Conservation (phyloP, 2,113 vertebrate species). For the Piprites chloris region DNA sequence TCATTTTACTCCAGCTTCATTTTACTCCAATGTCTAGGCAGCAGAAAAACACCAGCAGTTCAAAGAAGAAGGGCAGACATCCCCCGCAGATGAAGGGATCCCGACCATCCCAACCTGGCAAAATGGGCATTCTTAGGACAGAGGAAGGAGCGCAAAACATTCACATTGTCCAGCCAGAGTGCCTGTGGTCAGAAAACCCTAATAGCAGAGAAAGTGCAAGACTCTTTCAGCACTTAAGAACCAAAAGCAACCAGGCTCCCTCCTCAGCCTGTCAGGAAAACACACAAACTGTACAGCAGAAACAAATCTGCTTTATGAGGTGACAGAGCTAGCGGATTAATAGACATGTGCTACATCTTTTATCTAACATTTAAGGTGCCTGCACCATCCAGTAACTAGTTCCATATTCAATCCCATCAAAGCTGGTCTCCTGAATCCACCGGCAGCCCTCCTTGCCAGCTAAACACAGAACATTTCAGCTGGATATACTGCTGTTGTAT, state of each 20-base stretch:
- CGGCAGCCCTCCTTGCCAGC: not conserved
- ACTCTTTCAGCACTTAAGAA: not conserved
- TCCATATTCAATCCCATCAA: not conserved
- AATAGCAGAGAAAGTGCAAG: not conserved
- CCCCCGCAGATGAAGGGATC: not conserved
- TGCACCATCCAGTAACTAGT: not conserved
- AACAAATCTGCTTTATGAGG: not conserved
- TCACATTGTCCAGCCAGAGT: not conserved
- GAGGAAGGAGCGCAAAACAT: not conserved
- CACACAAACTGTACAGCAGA: not conserved
- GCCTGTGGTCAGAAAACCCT: not conserved
- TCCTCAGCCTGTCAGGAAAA: not conserved
- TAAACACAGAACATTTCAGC: not conserved
- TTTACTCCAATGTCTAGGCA: not conserved
- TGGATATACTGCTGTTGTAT: not conserved
- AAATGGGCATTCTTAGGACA: not conserved
- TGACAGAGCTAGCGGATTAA: not conserved
- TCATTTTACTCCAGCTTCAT: too few relatives aligned
- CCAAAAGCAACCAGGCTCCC: not conserved
- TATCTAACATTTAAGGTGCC: not conserved
- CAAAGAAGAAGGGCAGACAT: not conserved
- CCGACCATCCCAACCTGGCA: not conserved
- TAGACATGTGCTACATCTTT: accelerated
- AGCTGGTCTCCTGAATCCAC: not conserved
- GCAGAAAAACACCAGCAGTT: not conserved